These are phyloP conservation scores for Rhynchophorus ferrugineus DNA, from an alignment of 1,140 invertebrate species.

Conservation along the genomic window DNA sequence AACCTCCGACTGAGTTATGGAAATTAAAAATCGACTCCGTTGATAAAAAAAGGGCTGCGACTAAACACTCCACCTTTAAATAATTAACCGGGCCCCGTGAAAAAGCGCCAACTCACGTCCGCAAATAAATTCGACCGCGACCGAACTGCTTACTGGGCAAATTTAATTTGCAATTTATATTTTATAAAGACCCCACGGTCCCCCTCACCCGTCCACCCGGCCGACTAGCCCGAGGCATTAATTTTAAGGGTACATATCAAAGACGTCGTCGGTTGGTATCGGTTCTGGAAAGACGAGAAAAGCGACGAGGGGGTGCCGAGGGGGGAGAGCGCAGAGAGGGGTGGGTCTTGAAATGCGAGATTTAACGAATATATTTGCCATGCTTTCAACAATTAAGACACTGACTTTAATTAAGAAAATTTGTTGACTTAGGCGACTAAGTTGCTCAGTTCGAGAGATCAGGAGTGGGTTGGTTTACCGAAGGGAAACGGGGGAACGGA, in stretches of 20 bases:
- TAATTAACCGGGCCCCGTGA: background rate
- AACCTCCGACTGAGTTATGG: background rate
- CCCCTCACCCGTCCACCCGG: no score
- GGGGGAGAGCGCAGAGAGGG: no score
- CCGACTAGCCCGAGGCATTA: background rate
- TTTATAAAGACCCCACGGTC: background rate
- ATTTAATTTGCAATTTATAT: slow-evolving; percentile 8
- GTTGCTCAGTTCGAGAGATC: no score
- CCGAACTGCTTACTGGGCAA: background rate
- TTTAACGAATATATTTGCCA: background rate
- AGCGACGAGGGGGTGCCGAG: background rate
- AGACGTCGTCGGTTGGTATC: background rate
- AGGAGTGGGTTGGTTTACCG: no score
- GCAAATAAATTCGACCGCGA: background rate
- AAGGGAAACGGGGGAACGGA: no score
- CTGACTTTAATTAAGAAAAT: background rate
- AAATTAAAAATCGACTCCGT: background rate
- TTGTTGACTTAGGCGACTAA: background rate
- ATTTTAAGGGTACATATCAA: slow-evolving; percentile 7
- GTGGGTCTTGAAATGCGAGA: no score
- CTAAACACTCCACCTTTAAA: background rate
- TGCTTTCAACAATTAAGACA: background rate
- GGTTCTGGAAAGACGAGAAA: no score
- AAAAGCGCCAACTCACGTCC: background rate
- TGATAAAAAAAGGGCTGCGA: background rate